These are phyloP conservation scores for Thereva nobilitata DNA, from an alignment of 2,888 invertebrate species.

Conservation along the genomic window DNA sequence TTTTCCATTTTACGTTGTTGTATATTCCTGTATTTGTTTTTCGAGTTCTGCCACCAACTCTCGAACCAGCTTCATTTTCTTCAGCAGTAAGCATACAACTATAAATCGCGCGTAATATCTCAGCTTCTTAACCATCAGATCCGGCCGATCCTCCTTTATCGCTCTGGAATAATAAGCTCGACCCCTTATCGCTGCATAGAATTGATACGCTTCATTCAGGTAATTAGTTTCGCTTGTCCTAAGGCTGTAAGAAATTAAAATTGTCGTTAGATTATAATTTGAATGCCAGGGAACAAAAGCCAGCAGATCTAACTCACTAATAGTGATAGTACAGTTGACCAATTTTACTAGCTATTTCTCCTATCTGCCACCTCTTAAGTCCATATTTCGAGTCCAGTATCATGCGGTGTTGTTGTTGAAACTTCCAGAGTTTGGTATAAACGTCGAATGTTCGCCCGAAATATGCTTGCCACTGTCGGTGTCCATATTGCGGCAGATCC, in stretches of 20 bases:
- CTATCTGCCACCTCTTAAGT: slow-evolving; percentile 96
- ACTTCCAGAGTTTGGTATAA: slow-evolving; percentile 97
- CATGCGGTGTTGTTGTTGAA: slow-evolving; percentile 93
- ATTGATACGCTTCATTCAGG: slow-evolving; percentile 93
- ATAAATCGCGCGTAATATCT: slow-evolving; percentile 95
- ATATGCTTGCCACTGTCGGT: slow-evolving; percentile 97
- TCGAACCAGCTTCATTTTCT: slow-evolving; percentile 89
- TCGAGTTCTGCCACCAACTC: slow-evolving; percentile 91
- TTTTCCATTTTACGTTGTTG: slow-evolving; percentile 65
- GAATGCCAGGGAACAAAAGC: neutral
- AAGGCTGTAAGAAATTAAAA: slow-evolving; percentile 65
- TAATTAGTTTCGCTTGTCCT: slow-evolving; percentile 96
- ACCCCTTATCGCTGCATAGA: slow-evolving; percentile 93
- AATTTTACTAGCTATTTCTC: slow-evolving; percentile 97
- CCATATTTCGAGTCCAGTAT: slow-evolving; percentile 92
- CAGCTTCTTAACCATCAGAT: slow-evolving; percentile 95
- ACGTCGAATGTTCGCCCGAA: slow-evolving; percentile 97
- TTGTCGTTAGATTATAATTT: slow-evolving; percentile 17
- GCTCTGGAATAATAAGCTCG: slow-evolving; percentile 93
- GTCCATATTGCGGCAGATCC: slow-evolving; percentile 95
- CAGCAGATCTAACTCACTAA: slow-evolving; percentile 71
- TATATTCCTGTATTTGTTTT: slow-evolving; percentile 93
- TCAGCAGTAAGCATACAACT: slow-evolving; percentile 90
- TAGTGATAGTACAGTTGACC: slow-evolving; percentile 98
- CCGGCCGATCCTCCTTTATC: slow-evolving; percentile 89